Evolutionary conservation across 2,113 vertebrate species (phyloP), one percentile per base, ranked within the genome.

Genomic region (Acanthisitta chloris): DNA sequence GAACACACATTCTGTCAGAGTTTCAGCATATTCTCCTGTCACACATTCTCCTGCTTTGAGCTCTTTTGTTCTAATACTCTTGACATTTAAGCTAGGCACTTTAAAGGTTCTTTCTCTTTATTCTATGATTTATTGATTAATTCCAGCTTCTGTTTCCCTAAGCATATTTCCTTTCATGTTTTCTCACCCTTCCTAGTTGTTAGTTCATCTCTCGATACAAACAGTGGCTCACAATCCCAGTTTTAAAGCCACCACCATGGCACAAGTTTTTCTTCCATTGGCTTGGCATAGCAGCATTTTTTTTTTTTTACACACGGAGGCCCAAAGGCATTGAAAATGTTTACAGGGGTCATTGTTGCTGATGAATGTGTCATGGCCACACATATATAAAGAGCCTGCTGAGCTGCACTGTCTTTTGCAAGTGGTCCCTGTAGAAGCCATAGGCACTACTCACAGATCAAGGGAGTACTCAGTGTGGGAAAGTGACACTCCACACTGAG

Each of bases 1-100:
- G 38, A 95, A 73, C 2, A 23, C 65, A 40, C 45, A 90, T 96
- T 97, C 71, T 85, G 76, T 67, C 83, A 93, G 81, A 73, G 45
- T 92, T 93, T 84, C 86, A 92, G 85, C 33, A 36, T 88, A 87
- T 86, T 92, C 45, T 72, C 78, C 69, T 94, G 76, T 86, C 84
- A 58, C 67, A 71, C 61, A 86, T 72, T 62, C 48, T 96, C 93
- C 69, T 64, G n/a, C 76, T 77, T 86, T 45, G 79, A 95, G 85
- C 66, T 81, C 93, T 96, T 97, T 95, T 97, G 81, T 96, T 96
- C 93, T 97, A 98, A 98, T 96, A 96, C 85, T 96, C 92, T 92
- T 97, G 96, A 98, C 94, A 96, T 98, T 98, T 97, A 96, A 97
- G 66, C 83, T 66, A 51, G 91, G 91, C 52, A 89, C 90, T 97